phyloP scores from a whole-genome alignment of 2,113 vertebrate genomes.

The Recurvirostra avosetta region DNA sequence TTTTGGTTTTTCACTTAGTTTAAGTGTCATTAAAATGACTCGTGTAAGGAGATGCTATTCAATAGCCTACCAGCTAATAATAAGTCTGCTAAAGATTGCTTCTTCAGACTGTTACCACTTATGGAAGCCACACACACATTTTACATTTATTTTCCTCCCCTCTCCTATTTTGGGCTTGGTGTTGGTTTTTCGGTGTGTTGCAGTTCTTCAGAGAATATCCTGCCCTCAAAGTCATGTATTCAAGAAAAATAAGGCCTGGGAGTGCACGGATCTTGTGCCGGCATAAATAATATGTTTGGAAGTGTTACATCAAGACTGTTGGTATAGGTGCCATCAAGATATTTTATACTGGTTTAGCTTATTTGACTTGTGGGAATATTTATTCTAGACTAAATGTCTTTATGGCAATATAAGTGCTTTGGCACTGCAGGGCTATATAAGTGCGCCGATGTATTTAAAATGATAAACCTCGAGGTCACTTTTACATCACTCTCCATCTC shows the following conservation, averaged over 20 bases:
- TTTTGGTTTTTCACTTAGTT: neutral
- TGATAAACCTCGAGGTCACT: neutral
- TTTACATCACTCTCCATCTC: neutral
- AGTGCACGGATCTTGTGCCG: neutral
- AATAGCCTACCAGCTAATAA: neutral
- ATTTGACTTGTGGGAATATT: neutral
- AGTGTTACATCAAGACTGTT: neutral
- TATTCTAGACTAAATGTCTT: neutral
- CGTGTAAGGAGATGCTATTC: conserved; percentile 1
- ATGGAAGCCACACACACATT: neutral
- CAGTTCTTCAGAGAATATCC: neutral
- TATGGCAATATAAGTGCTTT: neutral
- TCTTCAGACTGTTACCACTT: neutral
- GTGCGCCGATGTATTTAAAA: neutral
- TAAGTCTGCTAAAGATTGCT: neutral
- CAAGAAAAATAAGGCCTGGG: neutral
- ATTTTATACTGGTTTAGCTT: neutral
- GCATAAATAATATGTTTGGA: neutral
- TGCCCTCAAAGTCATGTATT: neutral
- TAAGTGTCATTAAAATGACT: neutral
- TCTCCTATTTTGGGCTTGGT: neutral
- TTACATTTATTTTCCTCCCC: neutral
- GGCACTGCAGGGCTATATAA: neutral
- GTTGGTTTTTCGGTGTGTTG: neutral
- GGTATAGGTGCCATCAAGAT: neutral